Conservation (phyloP, 2,113 vertebrate genomes). For the Scomber colias region DNA sequence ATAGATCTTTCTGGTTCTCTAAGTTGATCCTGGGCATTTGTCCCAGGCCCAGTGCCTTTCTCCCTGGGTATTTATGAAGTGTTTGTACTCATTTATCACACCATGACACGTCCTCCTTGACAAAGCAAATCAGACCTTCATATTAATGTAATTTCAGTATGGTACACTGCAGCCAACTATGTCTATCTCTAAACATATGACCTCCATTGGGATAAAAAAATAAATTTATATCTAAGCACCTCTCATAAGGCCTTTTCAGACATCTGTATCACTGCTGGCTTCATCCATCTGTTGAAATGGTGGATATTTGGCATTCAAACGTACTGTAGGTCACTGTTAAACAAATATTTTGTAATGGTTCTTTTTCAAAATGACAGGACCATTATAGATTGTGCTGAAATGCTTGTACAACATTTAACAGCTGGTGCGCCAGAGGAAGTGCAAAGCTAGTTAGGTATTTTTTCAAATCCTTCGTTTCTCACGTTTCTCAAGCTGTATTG, state of each 20-base stretch:
- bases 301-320: constrained; percentile 32
- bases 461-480: too few relatives aligned
- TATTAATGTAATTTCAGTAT: constrained; percentile 74
- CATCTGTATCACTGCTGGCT: not conserved
- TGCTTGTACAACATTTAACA: constrained; percentile 2
- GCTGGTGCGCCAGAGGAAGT: not conserved
- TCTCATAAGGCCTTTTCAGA: constrained; percentile 22
- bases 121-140: constrained; percentile 56
- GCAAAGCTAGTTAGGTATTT: not conserved
- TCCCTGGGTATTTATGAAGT: constrained; percentile 70
- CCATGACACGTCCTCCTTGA: constrained; percentile 60
- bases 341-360: constrained; percentile 7
- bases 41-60: constrained; percentile 61
- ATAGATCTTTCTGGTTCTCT: constrained; percentile 74
- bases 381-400: not conserved
- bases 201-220: constrained; percentile 25
- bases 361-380: constrained; percentile 5
- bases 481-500: too few relatives aligned
- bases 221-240: constrained; percentile 35
- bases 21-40: constrained; percentile 77
- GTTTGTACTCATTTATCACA: constrained; percentile 71
- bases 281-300: not conserved
- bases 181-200: constrained; percentile 61
- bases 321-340: constrained; percentile 6
- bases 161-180: constrained; percentile 58